A percentile compares a stretch with the other conserved stretches of the same genome.
These are phyloP conservation scores for Gymnodraco acuticeps DNA, from an alignment of 2,797 vertebrate species.

Conservation along the genomic window DNA sequence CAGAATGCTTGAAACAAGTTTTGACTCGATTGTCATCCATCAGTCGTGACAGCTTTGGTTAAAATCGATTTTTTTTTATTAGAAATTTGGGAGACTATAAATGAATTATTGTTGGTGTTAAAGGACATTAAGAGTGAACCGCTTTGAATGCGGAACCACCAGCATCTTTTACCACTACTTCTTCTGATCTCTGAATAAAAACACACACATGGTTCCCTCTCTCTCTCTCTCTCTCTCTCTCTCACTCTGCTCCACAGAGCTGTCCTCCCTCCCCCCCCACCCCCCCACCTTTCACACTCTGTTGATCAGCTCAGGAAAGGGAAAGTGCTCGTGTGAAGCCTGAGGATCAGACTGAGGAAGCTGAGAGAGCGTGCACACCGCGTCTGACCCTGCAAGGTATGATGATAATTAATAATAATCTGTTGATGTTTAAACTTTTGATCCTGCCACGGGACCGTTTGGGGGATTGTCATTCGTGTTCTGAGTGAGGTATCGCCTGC, in stretches of 20 bases:
- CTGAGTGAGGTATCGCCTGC: not conserved
- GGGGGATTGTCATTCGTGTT: conserved; percentile 18
- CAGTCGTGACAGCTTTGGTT: too few relatives aligned
- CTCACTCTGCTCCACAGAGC: conserved; percentile 45
- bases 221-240: conserved; percentile 21
- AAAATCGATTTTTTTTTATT: too few relatives aligned
- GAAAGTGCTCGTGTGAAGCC: conserved; percentile 77
- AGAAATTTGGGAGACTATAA: too few relatives aligned
- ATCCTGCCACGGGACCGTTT: conserved; percentile 46
- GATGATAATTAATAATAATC: conserved; percentile 50
- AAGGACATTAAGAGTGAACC: conserved; percentile 38
- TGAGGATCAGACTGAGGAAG: conserved; percentile 73
- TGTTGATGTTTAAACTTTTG: conserved; percentile 62
- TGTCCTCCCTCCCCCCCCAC: conserved; percentile 41
- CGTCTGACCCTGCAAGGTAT: conserved; percentile 72
- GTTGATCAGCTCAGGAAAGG: conserved; percentile 74
- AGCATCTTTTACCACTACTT: conserved; percentile 16
- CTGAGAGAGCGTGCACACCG: conserved; percentile 39
- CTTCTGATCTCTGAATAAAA: conserved; percentile 53
- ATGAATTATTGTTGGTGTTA: too few relatives aligned
- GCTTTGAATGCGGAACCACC: conserved; percentile 46
- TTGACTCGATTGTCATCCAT: too few relatives aligned
- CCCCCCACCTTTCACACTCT: conserved; percentile 67
- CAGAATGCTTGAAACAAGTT: too few relatives aligned
- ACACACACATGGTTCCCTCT: conserved; percentile 6